phyloP scores from a whole-genome alignment of 2,888 invertebrate species.

The Dryobota labecula region DNA sequence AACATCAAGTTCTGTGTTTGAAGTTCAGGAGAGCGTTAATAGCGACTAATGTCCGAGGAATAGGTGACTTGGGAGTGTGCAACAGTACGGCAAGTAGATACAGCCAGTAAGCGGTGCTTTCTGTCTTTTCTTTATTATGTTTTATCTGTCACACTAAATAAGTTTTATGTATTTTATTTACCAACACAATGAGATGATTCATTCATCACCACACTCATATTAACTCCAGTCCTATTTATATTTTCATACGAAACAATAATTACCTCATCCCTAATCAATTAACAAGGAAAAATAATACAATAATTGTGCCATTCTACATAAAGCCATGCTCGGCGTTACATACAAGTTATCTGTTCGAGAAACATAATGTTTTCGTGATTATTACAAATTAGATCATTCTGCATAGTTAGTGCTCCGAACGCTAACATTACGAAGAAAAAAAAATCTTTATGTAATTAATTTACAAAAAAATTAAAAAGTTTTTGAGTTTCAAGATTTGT shows the following conservation, averaged over 20 bases:
- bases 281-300: constrained; percentile 8
- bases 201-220: not conserved
- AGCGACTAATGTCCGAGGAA: no score
- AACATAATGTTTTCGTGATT: constrained; percentile 69
- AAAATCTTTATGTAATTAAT: not conserved
- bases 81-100: no score
- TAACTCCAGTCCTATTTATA: not conserved
- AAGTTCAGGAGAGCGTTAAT: no score
- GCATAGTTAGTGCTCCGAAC: constrained; percentile 28
- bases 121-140: no score
- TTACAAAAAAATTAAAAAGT: not conserved
- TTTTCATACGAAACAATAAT: not conserved
- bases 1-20: no score
- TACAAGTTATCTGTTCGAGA: constrained; percentile 66
- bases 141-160: not conserved
- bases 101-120: no score
- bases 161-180: not conserved
- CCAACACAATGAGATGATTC: constrained; percentile 2
- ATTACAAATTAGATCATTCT: constrained; percentile 75
- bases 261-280: not conserved
- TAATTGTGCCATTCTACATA: constrained; percentile 64
- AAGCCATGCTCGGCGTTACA: constrained; percentile 60
- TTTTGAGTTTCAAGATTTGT: not conserved
- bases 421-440: constrained; percentile 10
- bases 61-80: no score